Conservation (phyloP, 2,113 vertebrate species). For the Rynchops niger region DNA sequence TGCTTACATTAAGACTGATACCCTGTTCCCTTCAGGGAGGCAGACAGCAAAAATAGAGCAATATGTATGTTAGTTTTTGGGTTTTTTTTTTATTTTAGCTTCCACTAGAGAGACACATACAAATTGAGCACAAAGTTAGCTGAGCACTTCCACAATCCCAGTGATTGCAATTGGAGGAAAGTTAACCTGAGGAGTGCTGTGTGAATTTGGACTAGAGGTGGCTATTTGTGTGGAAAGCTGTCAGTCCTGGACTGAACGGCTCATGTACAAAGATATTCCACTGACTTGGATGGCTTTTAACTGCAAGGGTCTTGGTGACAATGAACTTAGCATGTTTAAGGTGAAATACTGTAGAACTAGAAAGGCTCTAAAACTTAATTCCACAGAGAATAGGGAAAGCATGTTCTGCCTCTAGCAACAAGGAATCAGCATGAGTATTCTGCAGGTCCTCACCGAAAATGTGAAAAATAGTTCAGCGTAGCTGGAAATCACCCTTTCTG, state of each 20-base stretch:
- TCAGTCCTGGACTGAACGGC: neutral
- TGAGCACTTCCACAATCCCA: neutral
- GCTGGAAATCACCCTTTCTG: neutral
- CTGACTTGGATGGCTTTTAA: neutral
- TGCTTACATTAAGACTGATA: constrained; percentile 44
- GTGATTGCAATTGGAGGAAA: neutral
- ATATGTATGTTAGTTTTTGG: neutral
- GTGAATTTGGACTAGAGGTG: neutral
- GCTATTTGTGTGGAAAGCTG: neutral
- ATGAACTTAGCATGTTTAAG: neutral
- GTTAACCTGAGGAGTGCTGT: neutral
- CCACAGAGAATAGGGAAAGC: neutral
- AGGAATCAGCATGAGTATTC: neutral
- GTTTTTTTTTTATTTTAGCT: neutral
- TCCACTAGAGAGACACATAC: neutral
- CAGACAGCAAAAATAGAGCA: constrained; percentile 3
- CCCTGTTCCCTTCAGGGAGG: neutral
- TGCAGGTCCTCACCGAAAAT: neutral
- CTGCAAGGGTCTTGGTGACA: neutral
- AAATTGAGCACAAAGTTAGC: neutral
- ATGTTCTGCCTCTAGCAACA: neutral
- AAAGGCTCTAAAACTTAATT: neutral
- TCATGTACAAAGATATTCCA: neutral
- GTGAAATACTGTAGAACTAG: neutral
- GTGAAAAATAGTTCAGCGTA: neutral